Evolutionary conservation across 1,140 invertebrate genomes (phyloP).

Genomic region (Temnothorax curvispinosus): DNA sequence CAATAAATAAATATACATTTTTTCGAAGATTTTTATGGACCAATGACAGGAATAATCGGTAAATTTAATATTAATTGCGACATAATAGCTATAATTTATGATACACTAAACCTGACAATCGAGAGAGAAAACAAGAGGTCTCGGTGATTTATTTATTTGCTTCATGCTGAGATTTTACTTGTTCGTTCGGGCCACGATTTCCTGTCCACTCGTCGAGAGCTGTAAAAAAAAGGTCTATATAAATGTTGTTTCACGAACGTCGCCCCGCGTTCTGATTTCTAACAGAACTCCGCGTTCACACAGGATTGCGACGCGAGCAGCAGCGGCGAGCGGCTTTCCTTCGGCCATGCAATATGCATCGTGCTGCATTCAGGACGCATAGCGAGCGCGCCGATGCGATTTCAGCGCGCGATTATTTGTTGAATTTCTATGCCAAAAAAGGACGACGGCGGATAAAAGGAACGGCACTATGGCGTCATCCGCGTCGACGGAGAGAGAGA

Average conservation of each 20-base stretch:
- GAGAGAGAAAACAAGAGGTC: background rate
- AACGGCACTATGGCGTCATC: conserved; percentile 21
- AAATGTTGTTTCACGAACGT: conserved; percentile 33
- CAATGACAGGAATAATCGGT: background rate
- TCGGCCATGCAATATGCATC: conserved; percentile 61
- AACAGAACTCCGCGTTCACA: conserved; percentile 38
- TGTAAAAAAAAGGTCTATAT: conserved; percentile 16
- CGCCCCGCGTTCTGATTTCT: conserved; percentile 41
- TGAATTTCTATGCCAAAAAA: conserved; percentile 58
- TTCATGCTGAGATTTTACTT: background rate
- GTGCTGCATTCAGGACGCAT: conserved; percentile 62
- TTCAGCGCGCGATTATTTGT: conserved; percentile 64
- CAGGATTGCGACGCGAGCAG: conserved; percentile 34
- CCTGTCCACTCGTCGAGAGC: conserved; percentile 1
- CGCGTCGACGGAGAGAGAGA: conserved; percentile 4
- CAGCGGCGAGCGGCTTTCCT: conserved; percentile 27
- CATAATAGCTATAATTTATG: conserved; percentile 6
- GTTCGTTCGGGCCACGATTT: background rate
- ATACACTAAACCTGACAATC: background rate
- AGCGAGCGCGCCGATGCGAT: conserved; percentile 56
- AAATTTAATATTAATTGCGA: conserved; percentile 16
- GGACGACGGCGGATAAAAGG: conserved; percentile 43
- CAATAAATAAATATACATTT: background rate
- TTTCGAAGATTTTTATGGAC: background rate
- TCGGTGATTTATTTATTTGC: conserved; percentile 18